A percentile compares a stretch with the other conserved stretches of the same genome.
phyloP scores from a whole-genome alignment of 2,888 invertebrate genomes.

The Heliconius erato region DNA sequence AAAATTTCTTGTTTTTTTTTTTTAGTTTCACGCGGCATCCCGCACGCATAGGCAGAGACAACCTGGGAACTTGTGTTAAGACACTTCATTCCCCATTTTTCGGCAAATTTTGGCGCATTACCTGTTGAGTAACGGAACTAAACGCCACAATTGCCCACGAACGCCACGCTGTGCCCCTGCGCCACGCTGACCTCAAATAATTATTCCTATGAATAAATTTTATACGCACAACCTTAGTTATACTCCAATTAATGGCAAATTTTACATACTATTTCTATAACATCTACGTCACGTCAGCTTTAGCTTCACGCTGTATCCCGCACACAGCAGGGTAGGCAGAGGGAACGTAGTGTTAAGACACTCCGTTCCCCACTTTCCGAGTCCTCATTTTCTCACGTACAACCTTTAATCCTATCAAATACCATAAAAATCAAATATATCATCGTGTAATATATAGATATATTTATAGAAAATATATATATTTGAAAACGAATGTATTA shows the following conservation, averaged over 20 bases:
- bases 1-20: too few relatives aligned
- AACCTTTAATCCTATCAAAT: neutral
- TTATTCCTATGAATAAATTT: too few relatives aligned
- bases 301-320: too few relatives aligned
- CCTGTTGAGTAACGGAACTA: too few relatives aligned
- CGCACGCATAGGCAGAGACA: neutral
- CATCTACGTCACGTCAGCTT: neutral
- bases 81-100: neutral
- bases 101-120: neutral
- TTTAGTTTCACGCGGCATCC: neutral
- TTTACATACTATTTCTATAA: neutral
- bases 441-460: constrained; percentile 16
- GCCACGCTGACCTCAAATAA: too few relatives aligned
- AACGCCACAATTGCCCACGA: too few relatives aligned
- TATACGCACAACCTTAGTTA: too few relatives aligned
- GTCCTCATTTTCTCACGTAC: neutral
- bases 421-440: constrained; percentile 7
- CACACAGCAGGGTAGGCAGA: too few relatives aligned
- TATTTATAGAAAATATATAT: too few relatives aligned
- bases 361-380: too few relatives aligned
- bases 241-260: neutral
- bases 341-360: too few relatives aligned
- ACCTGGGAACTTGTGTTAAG: neutral
- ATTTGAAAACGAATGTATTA: constrained; percentile 23
- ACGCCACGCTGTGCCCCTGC: too few relatives aligned